Conservation (phyloP, 2,888 invertebrate species). For the Sturmia bella region DNA sequence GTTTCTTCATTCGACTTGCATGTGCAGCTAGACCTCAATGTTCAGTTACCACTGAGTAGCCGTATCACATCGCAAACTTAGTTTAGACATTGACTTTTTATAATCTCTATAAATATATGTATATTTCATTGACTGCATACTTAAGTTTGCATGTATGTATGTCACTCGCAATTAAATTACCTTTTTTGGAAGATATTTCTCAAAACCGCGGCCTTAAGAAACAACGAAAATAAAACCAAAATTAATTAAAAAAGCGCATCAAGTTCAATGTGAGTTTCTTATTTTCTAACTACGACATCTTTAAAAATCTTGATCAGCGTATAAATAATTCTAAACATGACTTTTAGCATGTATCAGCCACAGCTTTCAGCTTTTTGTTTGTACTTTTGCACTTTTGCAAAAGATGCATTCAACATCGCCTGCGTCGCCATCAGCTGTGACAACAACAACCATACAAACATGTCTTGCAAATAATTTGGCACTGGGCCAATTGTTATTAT, state of each 20-base stretch:
- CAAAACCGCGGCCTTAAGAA: slow-evolving; percentile 7
- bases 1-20: no score
- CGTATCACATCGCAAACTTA: no score
- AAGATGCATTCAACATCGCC: slow-evolving; percentile 17
- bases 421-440: slow-evolving; percentile 23
- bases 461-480: slow-evolving; percentile 61
- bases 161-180: no score
- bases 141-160: no score
- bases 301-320: slow-evolving; percentile 28
- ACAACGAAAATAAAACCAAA: background rate
- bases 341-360: slow-evolving; percentile 19
- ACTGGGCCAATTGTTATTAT: slow-evolving; percentile 56
- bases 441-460: slow-evolving; percentile 8
- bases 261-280: slow-evolving; percentile 28
- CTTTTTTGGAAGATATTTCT: background rate
- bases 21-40: no score
- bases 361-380: slow-evolving; percentile 32
- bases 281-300: background rate
- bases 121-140: no score
- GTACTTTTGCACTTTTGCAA: slow-evolving; percentile 10
- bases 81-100: no score
- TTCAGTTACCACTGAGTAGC: no score
- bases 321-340: slow-evolving; percentile 35
- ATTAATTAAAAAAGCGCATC: slow-evolving; percentile 24
- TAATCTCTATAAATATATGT: no score